Conservation (phyloP, 2,797 vertebrate genomes). For the Pteronotus mesoamericanus region DNA sequence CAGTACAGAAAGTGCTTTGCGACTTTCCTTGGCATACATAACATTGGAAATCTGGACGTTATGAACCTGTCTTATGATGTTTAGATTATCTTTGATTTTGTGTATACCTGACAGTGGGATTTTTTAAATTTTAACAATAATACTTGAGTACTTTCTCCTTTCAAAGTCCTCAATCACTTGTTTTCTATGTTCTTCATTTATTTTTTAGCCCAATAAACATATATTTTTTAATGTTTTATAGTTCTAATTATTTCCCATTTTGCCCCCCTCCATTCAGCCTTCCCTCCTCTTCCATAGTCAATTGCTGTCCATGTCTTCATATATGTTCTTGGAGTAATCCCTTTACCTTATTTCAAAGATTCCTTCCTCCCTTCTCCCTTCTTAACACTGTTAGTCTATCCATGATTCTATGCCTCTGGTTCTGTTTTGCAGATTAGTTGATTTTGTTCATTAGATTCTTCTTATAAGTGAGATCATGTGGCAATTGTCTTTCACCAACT, state of each 20-base stretch:
- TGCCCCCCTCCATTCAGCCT: not conserved
- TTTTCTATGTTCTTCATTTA: not conserved
- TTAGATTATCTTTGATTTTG: slow-evolving; percentile 21
- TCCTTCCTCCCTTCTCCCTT: not conserved
- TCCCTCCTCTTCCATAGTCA: not conserved
- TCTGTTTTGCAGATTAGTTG: too few species aligned
- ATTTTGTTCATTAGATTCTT: too few species aligned
- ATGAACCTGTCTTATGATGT: not conserved
- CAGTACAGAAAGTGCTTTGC: not conserved
- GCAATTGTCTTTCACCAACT: too few species aligned
- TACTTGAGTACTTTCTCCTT: not conserved
- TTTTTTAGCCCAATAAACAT: not conserved
- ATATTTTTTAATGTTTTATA: not conserved
- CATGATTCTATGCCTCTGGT: too few species aligned
- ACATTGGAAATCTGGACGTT: not conserved
- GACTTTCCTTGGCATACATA: not conserved
- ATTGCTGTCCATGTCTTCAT: not conserved
- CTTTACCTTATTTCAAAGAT: not conserved
- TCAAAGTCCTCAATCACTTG: not conserved
- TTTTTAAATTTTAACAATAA: not conserved
- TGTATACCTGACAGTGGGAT: not conserved
- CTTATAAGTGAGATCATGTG: too few species aligned
- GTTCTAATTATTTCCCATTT: not conserved
- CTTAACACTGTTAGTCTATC: too few species aligned
- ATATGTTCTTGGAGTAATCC: not conserved